phyloP scores from a whole-genome alignment of 2,113 vertebrate genomes.

The Poeciliopsis occidentalis region DNA sequence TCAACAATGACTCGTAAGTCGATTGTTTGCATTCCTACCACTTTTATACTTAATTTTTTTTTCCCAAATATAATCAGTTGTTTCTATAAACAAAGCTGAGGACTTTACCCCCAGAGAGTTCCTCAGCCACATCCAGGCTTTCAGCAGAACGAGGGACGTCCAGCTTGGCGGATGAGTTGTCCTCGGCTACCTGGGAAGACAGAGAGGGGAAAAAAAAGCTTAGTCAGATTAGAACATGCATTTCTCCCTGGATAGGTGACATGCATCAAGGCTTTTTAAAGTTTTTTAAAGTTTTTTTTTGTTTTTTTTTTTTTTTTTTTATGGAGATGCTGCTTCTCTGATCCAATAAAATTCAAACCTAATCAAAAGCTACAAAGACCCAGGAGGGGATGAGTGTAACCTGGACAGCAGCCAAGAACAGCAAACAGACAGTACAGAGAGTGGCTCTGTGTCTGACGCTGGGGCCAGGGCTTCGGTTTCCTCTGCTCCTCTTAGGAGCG shows the following conservation, averaged over 20 bases:
- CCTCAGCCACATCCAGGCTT: no score
- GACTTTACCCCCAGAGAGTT: no score
- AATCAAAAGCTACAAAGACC: no score
- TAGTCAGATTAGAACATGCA: conserved; percentile 23
- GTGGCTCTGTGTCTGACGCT: conserved; percentile 54
- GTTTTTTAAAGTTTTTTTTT: background rate
- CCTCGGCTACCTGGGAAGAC: conserved; percentile 74
- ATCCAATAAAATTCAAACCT: conserved; percentile 40
- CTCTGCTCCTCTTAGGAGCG: conserved; percentile 52
- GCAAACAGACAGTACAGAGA: conserved; percentile 69
- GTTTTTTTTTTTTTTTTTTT: no score
- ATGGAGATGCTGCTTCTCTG: conserved; percentile 14
- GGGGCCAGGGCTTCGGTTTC: conserved; percentile 44
- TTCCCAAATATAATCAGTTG: no score
- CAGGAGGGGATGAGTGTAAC: conserved; percentile 41
- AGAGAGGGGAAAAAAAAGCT: conserved; percentile 7
- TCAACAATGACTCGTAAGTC: no score
- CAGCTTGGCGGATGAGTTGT: conserved; percentile 75
- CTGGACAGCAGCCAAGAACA: conserved; percentile 65
- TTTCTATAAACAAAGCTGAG: no score
- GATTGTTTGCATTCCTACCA: no score
- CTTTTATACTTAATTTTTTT: no score
- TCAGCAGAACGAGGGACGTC: conserved; percentile 80
- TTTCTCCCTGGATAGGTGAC: conserved; percentile 25
- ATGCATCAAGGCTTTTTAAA: conserved; percentile 23